Conservation (phyloP, 2,113 vertebrate genomes). For the Tapirus terrestris region DNA sequence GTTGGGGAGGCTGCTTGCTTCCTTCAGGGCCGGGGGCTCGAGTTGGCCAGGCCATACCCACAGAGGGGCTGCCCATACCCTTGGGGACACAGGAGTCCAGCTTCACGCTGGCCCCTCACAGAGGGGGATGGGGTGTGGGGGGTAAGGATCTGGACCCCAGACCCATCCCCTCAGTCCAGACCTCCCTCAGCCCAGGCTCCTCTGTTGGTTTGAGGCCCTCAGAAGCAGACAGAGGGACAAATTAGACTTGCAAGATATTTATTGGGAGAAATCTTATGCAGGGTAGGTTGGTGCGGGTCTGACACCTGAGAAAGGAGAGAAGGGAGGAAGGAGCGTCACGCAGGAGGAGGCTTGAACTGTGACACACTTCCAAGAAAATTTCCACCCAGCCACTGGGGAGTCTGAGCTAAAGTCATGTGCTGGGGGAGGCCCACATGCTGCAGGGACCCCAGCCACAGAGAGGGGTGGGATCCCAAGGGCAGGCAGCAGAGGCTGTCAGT, state of each 20-base stretch:
- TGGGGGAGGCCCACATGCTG: background rate
- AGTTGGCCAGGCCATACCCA: no score
- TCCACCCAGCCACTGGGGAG: background rate
- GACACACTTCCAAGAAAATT: background rate
- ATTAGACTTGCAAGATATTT: background rate
- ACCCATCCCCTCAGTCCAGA: background rate
- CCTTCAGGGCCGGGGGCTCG: no score
- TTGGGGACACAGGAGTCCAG: background rate
- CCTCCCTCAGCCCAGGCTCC: background rate
- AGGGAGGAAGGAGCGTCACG: background rate
- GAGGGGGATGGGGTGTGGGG: no score
- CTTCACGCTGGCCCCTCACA: no score
- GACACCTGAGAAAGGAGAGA: background rate
- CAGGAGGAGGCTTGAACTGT: background rate
- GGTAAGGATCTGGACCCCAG: background rate
- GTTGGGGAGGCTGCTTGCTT: background rate
- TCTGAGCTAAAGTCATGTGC: background rate
- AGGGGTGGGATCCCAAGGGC: background rate
- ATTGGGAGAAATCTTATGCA: background rate
- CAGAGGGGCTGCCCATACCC: background rate
- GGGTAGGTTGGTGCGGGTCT: background rate
- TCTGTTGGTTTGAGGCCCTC: background rate
- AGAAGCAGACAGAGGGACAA: background rate
- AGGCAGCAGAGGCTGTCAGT: background rate
- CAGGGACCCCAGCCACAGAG: background rate